Base-by-base conservation (phyloP, 30 jellyfish, hydroid and myxozoan genomes). In the Nemopilema nomurai region DNA sequence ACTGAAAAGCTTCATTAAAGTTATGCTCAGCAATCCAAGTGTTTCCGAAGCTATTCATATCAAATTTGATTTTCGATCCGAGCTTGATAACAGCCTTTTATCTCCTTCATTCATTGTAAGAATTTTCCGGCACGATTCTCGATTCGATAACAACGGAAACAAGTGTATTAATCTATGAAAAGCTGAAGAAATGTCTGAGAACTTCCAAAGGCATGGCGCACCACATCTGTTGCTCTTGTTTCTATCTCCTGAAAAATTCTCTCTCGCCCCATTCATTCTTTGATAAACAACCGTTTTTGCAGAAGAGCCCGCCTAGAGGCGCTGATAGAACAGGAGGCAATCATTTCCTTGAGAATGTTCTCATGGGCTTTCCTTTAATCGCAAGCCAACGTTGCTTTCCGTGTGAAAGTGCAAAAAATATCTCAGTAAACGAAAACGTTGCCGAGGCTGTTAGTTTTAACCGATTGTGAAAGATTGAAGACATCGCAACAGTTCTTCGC, bases 71-170 rank as follows among this genome's bases (percentile, higher is more conserved):
- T n/a, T n/a, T n/a, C n/a, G n/a, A n/a, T n/a, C n/a, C n/a, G n/a
- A n/a, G 57, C 57, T 41, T 41, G 57, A 41, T 41, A 13, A 41
- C 9, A 41, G 57, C 6, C 57, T 13, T 41, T 41, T 41, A 3
- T 41, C 13, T 41, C 7, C 73, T 20, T 1, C 18, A 20, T 25
- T 63, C 18, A 4, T 63, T 25, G 73, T 19, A 23, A 71, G 27
- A 18, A 74, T 49, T 41, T 74, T 74, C 69, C 49, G 25, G 28
- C 84, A n/a, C 6, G 57, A 41, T 41, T 41, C 57, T 41, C 57
- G 13, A 41, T 41, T 3, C 9, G 57, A 41, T 41, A 41, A 41
- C 57, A 13, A 41, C 57, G 9, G 57, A 41, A 41, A 13, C 57
- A 41, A 41, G 57, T 41, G 57, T 13, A 41, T 41, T 41, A 3